A percentile compares a stretch with the other conserved stretches of the same genome.
These are phyloP conservation scores for Leptatherina wallacei DNA, from an alignment of 2,797 vertebrate genomes.

Conservation along the genomic window DNA sequence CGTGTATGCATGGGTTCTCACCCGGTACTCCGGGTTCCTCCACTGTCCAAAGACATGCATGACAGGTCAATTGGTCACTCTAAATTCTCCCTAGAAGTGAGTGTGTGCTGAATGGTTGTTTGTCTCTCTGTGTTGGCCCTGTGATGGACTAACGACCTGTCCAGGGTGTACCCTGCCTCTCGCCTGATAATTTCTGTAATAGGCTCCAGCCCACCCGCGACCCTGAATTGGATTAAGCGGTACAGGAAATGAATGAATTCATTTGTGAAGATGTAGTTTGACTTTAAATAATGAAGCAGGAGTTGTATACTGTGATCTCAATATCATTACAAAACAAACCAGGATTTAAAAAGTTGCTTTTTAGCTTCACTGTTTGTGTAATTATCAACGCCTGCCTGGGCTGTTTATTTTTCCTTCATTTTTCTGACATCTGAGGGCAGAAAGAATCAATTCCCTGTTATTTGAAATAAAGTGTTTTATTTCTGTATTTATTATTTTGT, in stretches of 20 bases:
- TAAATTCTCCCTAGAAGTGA: too few relatives aligned
- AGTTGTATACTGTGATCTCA: background rate
- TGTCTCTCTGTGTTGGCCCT: too few relatives aligned
- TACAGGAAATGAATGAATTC: background rate
- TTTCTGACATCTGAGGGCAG: constrained; percentile 8
- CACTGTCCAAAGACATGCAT: too few relatives aligned
- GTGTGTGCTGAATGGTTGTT: too few relatives aligned
- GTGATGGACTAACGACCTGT: too few relatives aligned
- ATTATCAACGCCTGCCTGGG: constrained; percentile 4
- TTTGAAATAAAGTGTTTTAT: constrained; percentile 2
- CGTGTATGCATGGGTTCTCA: too few relatives aligned
- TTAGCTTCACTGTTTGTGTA: background rate
- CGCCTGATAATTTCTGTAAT: too few relatives aligned
- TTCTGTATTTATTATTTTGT: background rate
- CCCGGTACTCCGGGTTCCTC: too few relatives aligned
- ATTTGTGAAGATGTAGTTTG: background rate
- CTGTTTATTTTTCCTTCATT: background rate
- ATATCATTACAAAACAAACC: background rate
- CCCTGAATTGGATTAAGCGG: too few relatives aligned
- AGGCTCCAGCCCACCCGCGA: too few relatives aligned
- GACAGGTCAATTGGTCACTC: too few relatives aligned
- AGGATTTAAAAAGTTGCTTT: constrained; percentile 5
- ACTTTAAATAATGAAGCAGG: background rate
- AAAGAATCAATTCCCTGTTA: constrained; percentile 1
- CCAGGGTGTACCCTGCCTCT: too few relatives aligned